Percentiles rank a stretch among this genome's conserved stretches.
Evolutionary conservation across 1,140 invertebrate genomes (phyloP).

Genomic region (Aphelinus certus): DNA sequence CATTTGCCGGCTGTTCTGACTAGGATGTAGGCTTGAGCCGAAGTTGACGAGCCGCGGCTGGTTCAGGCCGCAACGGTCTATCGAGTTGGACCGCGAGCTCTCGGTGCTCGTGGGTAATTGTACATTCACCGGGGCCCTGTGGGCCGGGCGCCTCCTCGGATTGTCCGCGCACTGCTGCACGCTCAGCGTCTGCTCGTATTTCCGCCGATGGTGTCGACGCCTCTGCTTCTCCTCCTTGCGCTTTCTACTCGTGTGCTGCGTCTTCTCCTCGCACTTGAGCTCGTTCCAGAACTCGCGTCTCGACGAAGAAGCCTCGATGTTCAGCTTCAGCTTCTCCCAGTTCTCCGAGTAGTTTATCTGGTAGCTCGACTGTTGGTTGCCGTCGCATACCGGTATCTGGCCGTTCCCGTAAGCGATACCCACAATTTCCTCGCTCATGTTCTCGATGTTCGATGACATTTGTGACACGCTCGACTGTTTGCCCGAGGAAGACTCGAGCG

Average conservation of each 20-base stretch:
- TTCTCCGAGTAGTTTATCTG: slow-evolving; percentile 64
- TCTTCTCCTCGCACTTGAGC: slow-evolving; percentile 52
- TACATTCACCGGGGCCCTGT: background rate
- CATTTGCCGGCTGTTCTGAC: slow-evolving; percentile 61
- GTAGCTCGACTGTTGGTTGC: slow-evolving; percentile 48
- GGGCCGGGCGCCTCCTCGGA: background rate
- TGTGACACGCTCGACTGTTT: slow-evolving; percentile 22
- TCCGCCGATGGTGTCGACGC: slow-evolving; percentile 55
- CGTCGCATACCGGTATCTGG: slow-evolving; percentile 59
- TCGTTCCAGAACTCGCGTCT: slow-evolving; percentile 60
- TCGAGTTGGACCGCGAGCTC: slow-evolving; percentile 62
- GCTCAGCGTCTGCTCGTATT: slow-evolving; percentile 44
- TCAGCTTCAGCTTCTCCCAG: slow-evolving; percentile 63
- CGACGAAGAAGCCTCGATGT: slow-evolving; percentile 56
- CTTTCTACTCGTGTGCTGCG: slow-evolving; percentile 45
- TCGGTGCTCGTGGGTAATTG: slow-evolving; percentile 52
- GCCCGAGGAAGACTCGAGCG: background rate
- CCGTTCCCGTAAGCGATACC: slow-evolving; percentile 61
- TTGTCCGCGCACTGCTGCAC: background rate
- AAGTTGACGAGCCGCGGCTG: slow-evolving; percentile 52
- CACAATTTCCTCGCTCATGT: slow-evolving; percentile 60
- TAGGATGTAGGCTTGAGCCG: slow-evolving; percentile 59
- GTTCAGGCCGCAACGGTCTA: slow-evolving; percentile 57
- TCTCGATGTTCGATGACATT: slow-evolving; percentile 58
- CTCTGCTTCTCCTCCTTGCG: slow-evolving; percentile 47